Conservation (phyloP, 2,888 invertebrate genomes). For the Nomada ruficornis region DNA sequence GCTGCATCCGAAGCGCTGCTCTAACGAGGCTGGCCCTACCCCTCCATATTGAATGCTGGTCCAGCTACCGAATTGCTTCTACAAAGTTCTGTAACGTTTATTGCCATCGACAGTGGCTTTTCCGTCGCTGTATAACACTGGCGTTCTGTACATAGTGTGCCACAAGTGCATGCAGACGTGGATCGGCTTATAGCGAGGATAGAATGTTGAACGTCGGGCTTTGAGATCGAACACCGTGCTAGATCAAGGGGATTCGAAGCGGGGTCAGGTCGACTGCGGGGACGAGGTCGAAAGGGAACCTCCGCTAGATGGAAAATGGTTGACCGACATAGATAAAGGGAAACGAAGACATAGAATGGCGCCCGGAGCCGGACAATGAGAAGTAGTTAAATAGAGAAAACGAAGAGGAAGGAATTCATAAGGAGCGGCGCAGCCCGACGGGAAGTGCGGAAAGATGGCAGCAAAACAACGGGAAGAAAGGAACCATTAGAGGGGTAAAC, state of each 20-base stretch:
- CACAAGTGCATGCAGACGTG: neutral
- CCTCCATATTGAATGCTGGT: conserved; percentile 4
- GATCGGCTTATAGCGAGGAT: neutral
- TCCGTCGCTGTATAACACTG: neutral
- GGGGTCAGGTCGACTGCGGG: too few species aligned
- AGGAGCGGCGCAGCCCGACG: neutral
- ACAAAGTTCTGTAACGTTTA: conserved; percentile 58
- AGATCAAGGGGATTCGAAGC: conserved; percentile 31
- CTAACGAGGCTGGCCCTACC: neutral
- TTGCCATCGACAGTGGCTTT: conserved; percentile 33
- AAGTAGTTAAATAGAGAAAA: conserved; percentile 26
- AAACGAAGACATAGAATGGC: conserved; percentile 22
- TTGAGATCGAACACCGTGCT: conserved; percentile 60
- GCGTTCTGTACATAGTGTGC: neutral
- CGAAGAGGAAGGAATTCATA: conserved; percentile 13
- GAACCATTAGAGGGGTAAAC: neutral
- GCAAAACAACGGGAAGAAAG: neutral
- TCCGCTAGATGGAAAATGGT: neutral
- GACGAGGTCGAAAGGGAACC: neutral
- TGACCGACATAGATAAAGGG: neutral
- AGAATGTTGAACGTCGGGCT: conserved; percentile 44
- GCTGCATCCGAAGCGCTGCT: neutral
- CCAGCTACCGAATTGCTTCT: conserved; percentile 22
- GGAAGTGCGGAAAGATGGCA: neutral
- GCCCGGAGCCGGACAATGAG: conserved; percentile 12